phyloP scores from a whole-genome alignment of 2,113 vertebrate genomes.

The Phylloscopus trochiloides region DNA sequence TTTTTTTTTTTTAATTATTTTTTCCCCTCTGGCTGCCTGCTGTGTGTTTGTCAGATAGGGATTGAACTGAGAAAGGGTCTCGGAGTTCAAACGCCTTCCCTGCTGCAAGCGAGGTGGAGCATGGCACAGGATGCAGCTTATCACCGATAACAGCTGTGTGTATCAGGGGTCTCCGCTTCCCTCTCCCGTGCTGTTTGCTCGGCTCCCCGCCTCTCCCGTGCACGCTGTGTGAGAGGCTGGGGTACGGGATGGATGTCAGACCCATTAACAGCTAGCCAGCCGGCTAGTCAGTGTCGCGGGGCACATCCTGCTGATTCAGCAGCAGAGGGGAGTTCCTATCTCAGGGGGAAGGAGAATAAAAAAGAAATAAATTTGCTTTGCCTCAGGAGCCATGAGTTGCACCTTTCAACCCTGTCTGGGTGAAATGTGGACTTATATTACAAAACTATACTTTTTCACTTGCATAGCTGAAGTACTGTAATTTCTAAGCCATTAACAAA shows the following conservation, averaged over 20 bases:
- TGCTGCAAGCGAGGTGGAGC: constrained; percentile 20
- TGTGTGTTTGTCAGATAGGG: constrained; percentile 45
- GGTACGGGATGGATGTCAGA: background rate
- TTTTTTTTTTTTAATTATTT: background rate
- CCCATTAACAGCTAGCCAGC: background rate
- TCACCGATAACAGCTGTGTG: constrained; percentile 25
- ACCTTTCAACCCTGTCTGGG: background rate
- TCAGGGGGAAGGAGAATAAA: background rate
- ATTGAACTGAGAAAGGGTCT: background rate
- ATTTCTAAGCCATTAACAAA: background rate
- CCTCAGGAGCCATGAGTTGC: background rate
- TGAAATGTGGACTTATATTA: background rate
- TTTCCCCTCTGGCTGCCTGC: constrained; percentile 7
- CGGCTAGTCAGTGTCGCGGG: background rate
- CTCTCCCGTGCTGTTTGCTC: background rate
- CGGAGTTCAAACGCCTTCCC: constrained; percentile 34
- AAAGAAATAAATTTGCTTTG: background rate
- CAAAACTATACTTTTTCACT: background rate
- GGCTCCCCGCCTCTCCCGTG: background rate
- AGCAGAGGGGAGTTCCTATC: background rate
- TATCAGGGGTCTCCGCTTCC: background rate
- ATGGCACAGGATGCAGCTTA: constrained; percentile 43
- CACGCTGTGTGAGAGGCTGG: background rate
- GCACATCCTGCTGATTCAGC: constrained; percentile 28
- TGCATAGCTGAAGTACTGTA: background rate